Base-by-base conservation (phyloP, 2,113 vertebrate genomes). In the Hipposideros armiger region DNA sequence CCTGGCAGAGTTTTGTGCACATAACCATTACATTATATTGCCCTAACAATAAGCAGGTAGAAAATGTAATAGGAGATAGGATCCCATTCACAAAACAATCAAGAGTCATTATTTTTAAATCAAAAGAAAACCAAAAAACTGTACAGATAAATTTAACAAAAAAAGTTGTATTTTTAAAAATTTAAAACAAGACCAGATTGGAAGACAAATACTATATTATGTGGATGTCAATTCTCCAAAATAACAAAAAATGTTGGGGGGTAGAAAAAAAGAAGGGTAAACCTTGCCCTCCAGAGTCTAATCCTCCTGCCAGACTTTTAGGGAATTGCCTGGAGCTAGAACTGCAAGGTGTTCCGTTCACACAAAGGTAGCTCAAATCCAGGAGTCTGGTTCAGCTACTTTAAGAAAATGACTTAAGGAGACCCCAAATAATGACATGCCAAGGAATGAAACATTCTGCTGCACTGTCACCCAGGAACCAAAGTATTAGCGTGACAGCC, bases 1-100 rank as follows among this genome's bases (percentile, higher is more conserved):
- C 52, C 58, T 72, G n/a, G 11, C 8, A 86, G 42, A 87, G n/a
- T 90, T 40, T 90, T 90, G 28, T 54, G 11, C 50, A 78, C 56
- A 62, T 40, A 93, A 72, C 16, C 11, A n/a, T 91, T 54, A 36
- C 20, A 72, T 72, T 58, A 64, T 36, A 70, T 58, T 87, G 54
- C 42, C 36, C 69, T 47, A 56, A 73, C 40, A 78, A 40, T 82
- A 52, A 54, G 5, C 24, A 88, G 24, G 54, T 69, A 32, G 45
- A 92, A 89, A 95, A 89, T 73, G 16, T 74, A 56, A 11, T 15
- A 78, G 62, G 36, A 87, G 69, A 92, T 20, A 67, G 42, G n/a
- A 78, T 42, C 26, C 50, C 28, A 77, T 28, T 60, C 62, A 67
- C 6, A 84, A 45, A 54, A 45, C 7, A 42, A 80, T 58, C 66